A percentile compares a stretch with the other conserved stretches of the same genome.
Conservation (phyloP, 2,113 vertebrate species). For the Ailurus styani region DNA sequence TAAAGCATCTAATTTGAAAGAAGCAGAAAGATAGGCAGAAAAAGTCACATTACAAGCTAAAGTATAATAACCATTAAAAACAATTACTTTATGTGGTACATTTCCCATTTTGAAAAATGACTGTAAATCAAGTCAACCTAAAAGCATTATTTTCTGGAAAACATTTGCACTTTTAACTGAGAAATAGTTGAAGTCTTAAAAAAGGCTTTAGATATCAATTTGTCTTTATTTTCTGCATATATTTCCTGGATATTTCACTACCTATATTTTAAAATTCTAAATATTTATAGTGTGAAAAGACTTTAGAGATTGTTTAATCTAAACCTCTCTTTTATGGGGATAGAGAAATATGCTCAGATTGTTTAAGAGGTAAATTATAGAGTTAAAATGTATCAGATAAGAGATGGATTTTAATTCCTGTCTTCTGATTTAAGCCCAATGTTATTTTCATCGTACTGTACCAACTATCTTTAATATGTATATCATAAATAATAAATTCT, state of each 20-base stretch:
- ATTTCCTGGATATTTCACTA: not conserved
- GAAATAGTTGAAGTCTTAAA: not conserved
- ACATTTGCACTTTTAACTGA: not conserved
- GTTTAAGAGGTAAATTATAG: not conserved
- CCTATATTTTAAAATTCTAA: not conserved
- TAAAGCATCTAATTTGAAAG: conserved; percentile 65
- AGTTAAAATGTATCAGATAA: not conserved
- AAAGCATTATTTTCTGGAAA: conserved; percentile 42
- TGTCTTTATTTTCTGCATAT: not conserved
- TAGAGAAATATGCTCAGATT: not conserved
- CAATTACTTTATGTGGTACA: conserved; percentile 32
- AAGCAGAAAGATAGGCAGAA: conserved; percentile 27
- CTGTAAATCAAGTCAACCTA: conserved; percentile 35
- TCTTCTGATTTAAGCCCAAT: not conserved
- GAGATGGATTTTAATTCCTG: not conserved
- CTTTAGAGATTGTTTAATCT: not conserved
- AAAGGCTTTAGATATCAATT: not conserved
- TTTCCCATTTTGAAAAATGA: conserved; percentile 33
- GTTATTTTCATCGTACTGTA: not conserved
- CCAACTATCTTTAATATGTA: not conserved
- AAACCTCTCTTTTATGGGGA: not conserved
- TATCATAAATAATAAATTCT: not conserved
- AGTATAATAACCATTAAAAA: conserved; percentile 55
- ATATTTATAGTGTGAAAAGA: not conserved
- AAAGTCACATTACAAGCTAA: conserved; percentile 36